These are phyloP conservation scores for Toxostoma redivivum DNA, from an alignment of 2,113 vertebrate genomes.

Conservation along the genomic window DNA sequence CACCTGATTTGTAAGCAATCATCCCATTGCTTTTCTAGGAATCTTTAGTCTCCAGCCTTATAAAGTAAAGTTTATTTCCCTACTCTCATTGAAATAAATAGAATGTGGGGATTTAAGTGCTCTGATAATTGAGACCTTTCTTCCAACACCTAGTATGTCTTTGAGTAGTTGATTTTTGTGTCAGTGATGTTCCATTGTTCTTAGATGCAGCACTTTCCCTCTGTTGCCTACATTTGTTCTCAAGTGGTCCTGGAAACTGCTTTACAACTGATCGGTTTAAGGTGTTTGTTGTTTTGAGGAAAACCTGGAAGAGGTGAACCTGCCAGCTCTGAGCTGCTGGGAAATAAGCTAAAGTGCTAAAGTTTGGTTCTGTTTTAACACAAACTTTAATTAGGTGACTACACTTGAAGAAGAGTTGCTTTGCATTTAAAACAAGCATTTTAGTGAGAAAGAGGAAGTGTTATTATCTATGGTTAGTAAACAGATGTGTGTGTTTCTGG, in stretches of 20 bases:
- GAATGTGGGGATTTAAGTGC: not conserved
- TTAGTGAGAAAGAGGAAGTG: conserved; percentile 13
- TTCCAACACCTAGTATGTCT: not conserved
- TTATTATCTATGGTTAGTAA: not conserved
- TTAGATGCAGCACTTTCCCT: not conserved
- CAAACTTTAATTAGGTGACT: not conserved
- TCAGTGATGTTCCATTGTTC: not conserved
- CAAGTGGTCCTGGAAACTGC: not conserved
- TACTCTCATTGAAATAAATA: not conserved
- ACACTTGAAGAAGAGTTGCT: not conserved
- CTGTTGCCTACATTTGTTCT: not conserved
- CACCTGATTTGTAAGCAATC: not conserved
- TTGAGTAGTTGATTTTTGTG: not conserved
- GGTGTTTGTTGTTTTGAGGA: not conserved
- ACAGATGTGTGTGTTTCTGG: not conserved
- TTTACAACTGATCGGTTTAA: not conserved
- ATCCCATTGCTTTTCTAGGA: not conserved
- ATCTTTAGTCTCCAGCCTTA: not conserved
- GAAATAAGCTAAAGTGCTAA: not conserved
- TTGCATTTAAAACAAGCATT: not conserved
- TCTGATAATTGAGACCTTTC: not conserved
- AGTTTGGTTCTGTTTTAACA: not conserved
- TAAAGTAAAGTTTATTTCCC: not conserved
- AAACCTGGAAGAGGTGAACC: not conserved
- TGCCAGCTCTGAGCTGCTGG: not conserved